Conservation (phyloP, 2,113 vertebrate genomes). For the Passer domesticus region DNA sequence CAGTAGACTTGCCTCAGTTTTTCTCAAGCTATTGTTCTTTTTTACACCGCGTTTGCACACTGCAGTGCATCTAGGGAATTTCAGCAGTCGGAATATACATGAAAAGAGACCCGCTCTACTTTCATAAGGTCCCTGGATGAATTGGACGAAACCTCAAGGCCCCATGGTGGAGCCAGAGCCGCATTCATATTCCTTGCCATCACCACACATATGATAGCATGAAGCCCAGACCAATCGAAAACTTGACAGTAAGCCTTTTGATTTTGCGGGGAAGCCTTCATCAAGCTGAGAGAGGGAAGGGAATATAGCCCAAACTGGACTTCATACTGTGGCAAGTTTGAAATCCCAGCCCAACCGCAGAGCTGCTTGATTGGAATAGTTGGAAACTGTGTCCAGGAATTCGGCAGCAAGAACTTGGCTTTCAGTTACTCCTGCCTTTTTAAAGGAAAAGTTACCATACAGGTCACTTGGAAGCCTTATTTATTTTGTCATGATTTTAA, state of each 20-base stretch:
- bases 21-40: constrained; percentile 81
- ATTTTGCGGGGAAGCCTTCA: constrained; percentile 83
- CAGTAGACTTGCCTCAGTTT: constrained; percentile 67
- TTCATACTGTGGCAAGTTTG: constrained; percentile 86
- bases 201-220: constrained; percentile 74
- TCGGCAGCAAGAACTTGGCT: constrained; percentile 73
- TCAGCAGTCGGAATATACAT: constrained; percentile 82
- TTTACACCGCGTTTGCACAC: constrained; percentile 73
- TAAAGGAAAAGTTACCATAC: constrained; percentile 53
- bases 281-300: constrained; percentile 83
- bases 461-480: constrained; percentile 56
- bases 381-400: constrained; percentile 82
- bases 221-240: constrained; percentile 81
- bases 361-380: constrained; percentile 84
- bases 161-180: constrained; percentile 72
- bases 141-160: constrained; percentile 78
- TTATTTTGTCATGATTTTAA: constrained; percentile 55
- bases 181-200: constrained; percentile 80
- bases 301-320: constrained; percentile 84
- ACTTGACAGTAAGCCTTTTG: constrained; percentile 88
- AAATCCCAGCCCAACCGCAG: constrained; percentile 85
- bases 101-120: constrained; percentile 82
- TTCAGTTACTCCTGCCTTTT: constrained; percentile 69
- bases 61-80: constrained; percentile 77
- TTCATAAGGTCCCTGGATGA: constrained; percentile 83